phyloP scores from a whole-genome alignment of 2,888 invertebrate species.

The Drosophila mercatorum region DNA sequence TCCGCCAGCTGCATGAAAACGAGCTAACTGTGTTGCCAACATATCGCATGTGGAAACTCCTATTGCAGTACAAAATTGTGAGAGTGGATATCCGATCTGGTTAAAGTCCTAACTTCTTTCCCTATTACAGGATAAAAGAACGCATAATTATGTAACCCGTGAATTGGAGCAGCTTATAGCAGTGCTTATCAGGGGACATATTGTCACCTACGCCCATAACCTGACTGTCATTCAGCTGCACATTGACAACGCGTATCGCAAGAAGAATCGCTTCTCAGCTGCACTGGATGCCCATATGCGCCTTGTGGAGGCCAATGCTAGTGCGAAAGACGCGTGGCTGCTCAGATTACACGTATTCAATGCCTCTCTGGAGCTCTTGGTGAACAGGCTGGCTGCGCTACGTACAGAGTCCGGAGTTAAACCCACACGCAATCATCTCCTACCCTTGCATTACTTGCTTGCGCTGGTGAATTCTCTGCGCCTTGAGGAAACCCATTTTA shows the following conservation, averaged over 20 bases:
- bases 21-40: slow-evolving; percentile 33
- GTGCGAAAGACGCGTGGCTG: slow-evolving; percentile 50
- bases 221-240: slow-evolving; percentile 52
- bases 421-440: slow-evolving; percentile 25
- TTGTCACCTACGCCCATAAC: slow-evolving; percentile 39
- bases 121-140: slow-evolving; percentile 20
- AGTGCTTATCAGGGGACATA: slow-evolving; percentile 35
- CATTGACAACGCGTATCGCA: slow-evolving; percentile 23
- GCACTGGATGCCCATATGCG: slow-evolving; percentile 40
- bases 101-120: background rate
- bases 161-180: slow-evolving; percentile 36
- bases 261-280: background rate
- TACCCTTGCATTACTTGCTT: slow-evolving; percentile 32
- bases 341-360: slow-evolving; percentile 42
- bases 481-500: slow-evolving; percentile 42
- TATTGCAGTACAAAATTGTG: slow-evolving; percentile 54
- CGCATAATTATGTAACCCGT: slow-evolving; percentile 20
- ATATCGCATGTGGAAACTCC: slow-evolving; percentile 57
- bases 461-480: slow-evolving; percentile 36
- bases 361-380: slow-evolving; percentile 33
- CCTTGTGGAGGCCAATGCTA: slow-evolving; percentile 29
- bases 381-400: slow-evolving; percentile 26
- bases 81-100: background rate
- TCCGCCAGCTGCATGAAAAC: slow-evolving; percentile 41
- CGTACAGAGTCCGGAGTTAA: slow-evolving; percentile 1